phyloP scores from a whole-genome alignment of 2,888 invertebrate genomes.

The Theodoxus fluviatilis region DNA sequence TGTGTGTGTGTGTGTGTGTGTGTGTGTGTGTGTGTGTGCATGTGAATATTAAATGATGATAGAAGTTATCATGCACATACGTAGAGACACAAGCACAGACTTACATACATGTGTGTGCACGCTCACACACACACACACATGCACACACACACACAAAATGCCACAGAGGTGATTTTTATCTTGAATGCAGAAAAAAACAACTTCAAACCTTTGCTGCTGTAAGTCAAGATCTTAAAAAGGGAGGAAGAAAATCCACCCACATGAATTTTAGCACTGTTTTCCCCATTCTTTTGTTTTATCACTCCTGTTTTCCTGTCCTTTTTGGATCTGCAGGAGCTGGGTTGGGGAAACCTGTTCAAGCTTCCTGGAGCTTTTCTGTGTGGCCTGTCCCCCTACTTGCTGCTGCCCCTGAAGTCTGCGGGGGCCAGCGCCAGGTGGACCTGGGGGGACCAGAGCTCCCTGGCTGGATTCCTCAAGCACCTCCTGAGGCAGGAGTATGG shows the following conservation, averaged over 20 bases:
- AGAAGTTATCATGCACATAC: too few species aligned
- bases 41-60: too few species aligned
- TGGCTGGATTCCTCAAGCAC: slow-evolving; percentile 57
- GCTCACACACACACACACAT: not conserved
- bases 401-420: slow-evolving; percentile 55
- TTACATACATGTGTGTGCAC: slow-evolving; percentile 12
- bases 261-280: too few species aligned
- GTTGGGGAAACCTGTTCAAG: slow-evolving; percentile 23
- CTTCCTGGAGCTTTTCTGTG: slow-evolving; percentile 34
- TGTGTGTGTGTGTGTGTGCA: slow-evolving; percentile 27
- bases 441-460: slow-evolving; percentile 61
- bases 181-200: too few species aligned
- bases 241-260: too few species aligned
- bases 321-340: slow-evolving; percentile 36
- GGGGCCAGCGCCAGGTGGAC: slow-evolving; percentile 54
- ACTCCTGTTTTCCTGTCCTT: too few species aligned
- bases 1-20: slow-evolving; percentile 30
- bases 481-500: slow-evolving; percentile 60
- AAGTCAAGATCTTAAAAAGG: too few species aligned
- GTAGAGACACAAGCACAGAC: too few species aligned
- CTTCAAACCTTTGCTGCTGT: too few species aligned
- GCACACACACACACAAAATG: too few species aligned
- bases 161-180: too few species aligned
- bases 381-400: slow-evolving; percentile 59
- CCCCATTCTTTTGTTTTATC: too few species aligned